Conservation (phyloP, 2,797 vertebrate genomes). For the Salmo trutta region DNA sequence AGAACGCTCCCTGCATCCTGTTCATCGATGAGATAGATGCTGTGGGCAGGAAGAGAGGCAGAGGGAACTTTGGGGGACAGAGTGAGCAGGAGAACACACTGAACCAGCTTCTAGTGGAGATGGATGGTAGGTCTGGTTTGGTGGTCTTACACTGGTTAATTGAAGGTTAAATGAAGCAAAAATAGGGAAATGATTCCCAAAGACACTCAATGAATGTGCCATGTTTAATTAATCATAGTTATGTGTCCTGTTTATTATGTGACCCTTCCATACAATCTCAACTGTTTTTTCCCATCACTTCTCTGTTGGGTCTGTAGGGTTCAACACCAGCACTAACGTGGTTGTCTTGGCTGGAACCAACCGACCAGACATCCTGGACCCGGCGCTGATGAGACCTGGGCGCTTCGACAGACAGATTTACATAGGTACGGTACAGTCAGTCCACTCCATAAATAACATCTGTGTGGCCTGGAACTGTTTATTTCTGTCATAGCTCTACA, state of each 20-base stretch:
- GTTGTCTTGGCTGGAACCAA: slow-evolving; percentile 82
- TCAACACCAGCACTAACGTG: slow-evolving; percentile 77
- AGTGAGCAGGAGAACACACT: slow-evolving; percentile 84
- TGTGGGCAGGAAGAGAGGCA: slow-evolving; percentile 76
- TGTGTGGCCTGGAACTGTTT: background rate
- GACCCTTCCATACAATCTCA: background rate
- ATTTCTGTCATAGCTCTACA: background rate
- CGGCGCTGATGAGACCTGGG: slow-evolving; percentile 78
- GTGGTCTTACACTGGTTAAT: background rate
- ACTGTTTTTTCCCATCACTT: background rate
- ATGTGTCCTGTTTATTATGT: background rate
- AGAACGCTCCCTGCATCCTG: slow-evolving; percentile 83
- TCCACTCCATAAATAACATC: background rate
- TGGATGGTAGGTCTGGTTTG: slow-evolving; percentile 74
- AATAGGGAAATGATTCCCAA: background rate
- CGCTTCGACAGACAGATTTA: slow-evolving; percentile 82
- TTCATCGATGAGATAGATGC: slow-evolving; percentile 88
- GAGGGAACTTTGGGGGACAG: slow-evolving; percentile 69
- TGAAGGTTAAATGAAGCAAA: background rate
- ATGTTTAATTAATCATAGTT: no score
- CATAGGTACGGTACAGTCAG: slow-evolving; percentile 64
- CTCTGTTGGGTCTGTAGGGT: slow-evolving; percentile 66
- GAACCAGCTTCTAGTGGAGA: slow-evolving; percentile 83
- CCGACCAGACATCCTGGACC: slow-evolving; percentile 77
- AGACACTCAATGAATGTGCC: background rate